These are phyloP conservation scores for Argopecten irradians DNA, from an alignment of 1,140 invertebrate species.

Conservation along the genomic window DNA sequence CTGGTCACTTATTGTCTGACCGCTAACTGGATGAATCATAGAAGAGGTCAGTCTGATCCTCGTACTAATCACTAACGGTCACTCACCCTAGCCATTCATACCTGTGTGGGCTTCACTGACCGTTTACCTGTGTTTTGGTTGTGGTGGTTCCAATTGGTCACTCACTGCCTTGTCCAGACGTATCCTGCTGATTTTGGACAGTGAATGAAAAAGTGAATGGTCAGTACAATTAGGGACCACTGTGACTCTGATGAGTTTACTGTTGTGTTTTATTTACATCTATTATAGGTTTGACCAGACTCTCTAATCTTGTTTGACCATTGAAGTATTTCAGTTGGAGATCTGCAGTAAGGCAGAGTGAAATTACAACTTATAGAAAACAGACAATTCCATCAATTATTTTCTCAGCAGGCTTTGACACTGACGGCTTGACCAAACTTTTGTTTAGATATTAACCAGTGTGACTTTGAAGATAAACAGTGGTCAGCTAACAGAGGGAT, in stretches of 20 bases:
- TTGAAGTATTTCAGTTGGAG: neutral
- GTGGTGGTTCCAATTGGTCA: neutral
- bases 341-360: neutral
- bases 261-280: neutral
- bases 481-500: neutral
- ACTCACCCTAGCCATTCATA: neutral
- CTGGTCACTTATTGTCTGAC: neutral
- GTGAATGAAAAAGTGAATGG: neutral
- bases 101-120: neutral
- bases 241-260: neutral
- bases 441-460: neutral
- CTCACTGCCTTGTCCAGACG: neutral
- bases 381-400: neutral
- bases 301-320: constrained; percentile 17
- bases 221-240: neutral
- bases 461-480: neutral
- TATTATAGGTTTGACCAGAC: neutral
- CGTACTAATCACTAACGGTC: neutral
- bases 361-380: neutral
- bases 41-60: neutral
- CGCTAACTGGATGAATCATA: neutral
- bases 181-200: constrained; percentile 5
- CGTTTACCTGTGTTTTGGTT: neutral
- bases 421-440: neutral
- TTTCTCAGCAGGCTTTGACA: neutral